A percentile compares a stretch with the other conserved stretches of the same genome.
Evolutionary conservation across 2,888 invertebrate species (phyloP).

Genomic region (Acanthoscelides obtectus): DNA sequence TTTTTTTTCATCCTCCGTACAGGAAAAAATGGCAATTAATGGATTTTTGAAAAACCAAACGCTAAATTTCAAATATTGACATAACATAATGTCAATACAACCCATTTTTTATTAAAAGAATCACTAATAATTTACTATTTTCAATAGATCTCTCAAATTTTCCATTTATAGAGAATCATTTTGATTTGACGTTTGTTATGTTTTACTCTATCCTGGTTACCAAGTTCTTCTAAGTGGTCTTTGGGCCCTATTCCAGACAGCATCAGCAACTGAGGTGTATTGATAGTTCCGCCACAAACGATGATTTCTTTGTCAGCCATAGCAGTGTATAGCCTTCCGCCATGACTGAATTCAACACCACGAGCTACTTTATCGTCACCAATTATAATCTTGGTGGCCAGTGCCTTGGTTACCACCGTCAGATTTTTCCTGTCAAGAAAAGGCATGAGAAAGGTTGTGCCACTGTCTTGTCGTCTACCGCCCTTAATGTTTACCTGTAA

Average conservation of each 20-base stretch:
- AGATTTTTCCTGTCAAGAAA: constrained; percentile 60
- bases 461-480: constrained; percentile 70
- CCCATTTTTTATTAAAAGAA: too few species aligned
- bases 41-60: too few species aligned
- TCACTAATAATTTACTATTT: too few species aligned
- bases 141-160: too few species aligned
- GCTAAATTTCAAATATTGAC: too few species aligned
- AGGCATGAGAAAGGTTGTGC: constrained; percentile 71
- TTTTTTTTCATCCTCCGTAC: too few species aligned
- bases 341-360: constrained; percentile 65
- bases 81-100: too few species aligned
- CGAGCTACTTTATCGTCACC: constrained; percentile 51
- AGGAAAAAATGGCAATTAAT: too few species aligned
- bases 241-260: constrained; percentile 73
- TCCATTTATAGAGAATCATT: too few species aligned
- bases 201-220: too few species aligned
- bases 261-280: constrained; percentile 78
- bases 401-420: constrained; percentile 63
- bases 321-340: constrained; percentile 50
- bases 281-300: constrained; percentile 73
- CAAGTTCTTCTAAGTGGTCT: constrained; percentile 54
- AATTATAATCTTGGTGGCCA: constrained; percentile 57
- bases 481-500: constrained; percentile 63
- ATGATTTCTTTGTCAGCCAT: constrained; percentile 68
- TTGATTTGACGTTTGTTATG: too few species aligned